Evolutionary conservation across 37 sponge, comb jelly and placozoan genomes (phyloP).

Genomic region (Haliclona indistincta): DNA sequence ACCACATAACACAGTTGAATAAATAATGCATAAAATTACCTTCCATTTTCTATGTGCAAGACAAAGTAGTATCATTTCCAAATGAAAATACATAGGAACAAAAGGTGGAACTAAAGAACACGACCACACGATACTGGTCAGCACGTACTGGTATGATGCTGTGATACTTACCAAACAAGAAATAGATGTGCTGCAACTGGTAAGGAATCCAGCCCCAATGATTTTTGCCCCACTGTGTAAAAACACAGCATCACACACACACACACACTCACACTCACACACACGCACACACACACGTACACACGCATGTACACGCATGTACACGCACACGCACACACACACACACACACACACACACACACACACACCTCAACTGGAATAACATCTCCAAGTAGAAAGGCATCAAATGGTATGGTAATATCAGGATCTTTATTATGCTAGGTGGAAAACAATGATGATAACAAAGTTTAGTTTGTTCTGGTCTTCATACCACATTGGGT

Average conservation of each 20-base stretch:
- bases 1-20: no score
- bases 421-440: neutral
- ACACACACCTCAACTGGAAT: neutral
- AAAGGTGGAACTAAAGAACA: no score
- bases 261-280: constrained; percentile 34
- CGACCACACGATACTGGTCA: no score
- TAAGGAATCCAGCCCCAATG: constrained; percentile 65
- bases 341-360: constrained; percentile 4
- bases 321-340: constrained; percentile 48
- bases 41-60: no score
- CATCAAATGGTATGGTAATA: neutral
- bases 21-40: no score
- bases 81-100: no score
- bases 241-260: neutral
- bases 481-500: constrained; percentile 69
- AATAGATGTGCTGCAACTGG: constrained; percentile 76
- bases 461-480: neutral
- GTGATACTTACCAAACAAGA: constrained; percentile 62
- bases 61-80: no score
- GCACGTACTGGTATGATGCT: neutral
- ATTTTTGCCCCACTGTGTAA: constrained; percentile 58
- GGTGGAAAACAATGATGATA: neutral
- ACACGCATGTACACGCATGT: constrained; percentile 31
- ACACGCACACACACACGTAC: constrained; percentile 41
- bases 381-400: no score